These are phyloP conservation scores for Camptogramma bilineatum DNA, from an alignment of 2,888 invertebrate genomes.

Conservation along the genomic window DNA sequence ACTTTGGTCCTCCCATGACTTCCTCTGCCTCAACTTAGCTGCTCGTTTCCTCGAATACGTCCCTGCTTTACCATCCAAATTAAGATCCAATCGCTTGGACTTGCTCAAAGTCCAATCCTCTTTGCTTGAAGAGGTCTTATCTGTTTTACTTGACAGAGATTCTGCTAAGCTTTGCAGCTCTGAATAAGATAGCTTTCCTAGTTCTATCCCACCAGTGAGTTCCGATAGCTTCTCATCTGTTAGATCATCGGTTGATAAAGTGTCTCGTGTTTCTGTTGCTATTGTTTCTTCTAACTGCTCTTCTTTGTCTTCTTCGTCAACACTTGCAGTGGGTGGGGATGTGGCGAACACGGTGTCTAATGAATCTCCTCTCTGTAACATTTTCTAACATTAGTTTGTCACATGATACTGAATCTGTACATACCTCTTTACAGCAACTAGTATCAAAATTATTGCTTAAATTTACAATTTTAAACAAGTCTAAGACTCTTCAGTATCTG, in stretches of 20 bases:
- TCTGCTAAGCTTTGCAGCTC: constrained; percentile 80
- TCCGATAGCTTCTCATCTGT: constrained; percentile 75
- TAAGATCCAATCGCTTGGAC: constrained; percentile 76
- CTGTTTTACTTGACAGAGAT: constrained; percentile 66
- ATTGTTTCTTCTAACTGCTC: constrained; percentile 39
- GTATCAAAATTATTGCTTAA: too few species aligned
- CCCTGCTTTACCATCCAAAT: constrained; percentile 78
- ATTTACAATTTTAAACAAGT: too few species aligned
- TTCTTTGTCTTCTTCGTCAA: constrained; percentile 65
- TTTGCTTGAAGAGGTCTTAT: constrained; percentile 79
- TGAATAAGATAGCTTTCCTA: constrained; percentile 74
- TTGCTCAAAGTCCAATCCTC: constrained; percentile 76
- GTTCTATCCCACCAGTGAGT: constrained; percentile 74
- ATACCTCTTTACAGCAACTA: too few species aligned
- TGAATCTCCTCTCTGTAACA: constrained; percentile 87
- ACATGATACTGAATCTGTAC: neutral
- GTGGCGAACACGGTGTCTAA: constrained; percentile 88
- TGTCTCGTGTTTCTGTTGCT: constrained; percentile 39
- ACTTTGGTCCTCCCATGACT: constrained; percentile 90
- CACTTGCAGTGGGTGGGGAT: constrained; percentile 82
- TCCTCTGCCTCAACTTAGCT: constrained; percentile 79
- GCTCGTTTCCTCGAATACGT: constrained; percentile 81
- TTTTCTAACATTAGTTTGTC: constrained; percentile 1
- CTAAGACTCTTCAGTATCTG: too few species aligned
- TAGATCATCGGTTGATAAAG: constrained; percentile 59